Evolutionary conservation across 2,888 invertebrate species (phyloP).

Genomic region (Pristionchus japonicus): DNA sequence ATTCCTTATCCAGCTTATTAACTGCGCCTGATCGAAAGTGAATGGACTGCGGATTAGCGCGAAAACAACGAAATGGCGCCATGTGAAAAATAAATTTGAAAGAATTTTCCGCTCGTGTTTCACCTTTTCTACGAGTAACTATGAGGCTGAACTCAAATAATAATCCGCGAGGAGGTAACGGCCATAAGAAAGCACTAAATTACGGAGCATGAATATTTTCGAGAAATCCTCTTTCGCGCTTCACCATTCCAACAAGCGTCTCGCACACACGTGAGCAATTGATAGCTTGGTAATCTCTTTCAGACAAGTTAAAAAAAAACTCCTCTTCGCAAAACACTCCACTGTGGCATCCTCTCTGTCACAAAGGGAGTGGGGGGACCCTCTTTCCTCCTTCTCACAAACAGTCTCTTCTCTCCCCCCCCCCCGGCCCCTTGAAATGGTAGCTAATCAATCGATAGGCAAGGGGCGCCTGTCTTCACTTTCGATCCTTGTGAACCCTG

Average conservation of each 20-base stretch:
- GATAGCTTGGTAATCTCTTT: not conserved
- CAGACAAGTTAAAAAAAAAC: not conserved
- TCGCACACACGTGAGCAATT: not conserved
- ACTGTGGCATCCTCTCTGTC: not conserved
- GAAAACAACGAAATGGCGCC: not conserved
- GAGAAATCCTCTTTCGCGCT: not conserved
- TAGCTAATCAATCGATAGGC: not conserved
- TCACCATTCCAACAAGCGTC: not conserved
- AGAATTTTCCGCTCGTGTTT: too few species aligned
- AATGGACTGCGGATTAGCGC: not conserved
- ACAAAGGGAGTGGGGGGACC: not conserved
- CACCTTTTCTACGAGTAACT: too few species aligned
- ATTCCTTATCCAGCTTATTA: conserved; percentile 38
- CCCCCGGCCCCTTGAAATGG: conserved; percentile 2
- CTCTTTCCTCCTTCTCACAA: not conserved
- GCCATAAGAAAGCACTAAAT: too few species aligned
- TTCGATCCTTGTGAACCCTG: too few species aligned
- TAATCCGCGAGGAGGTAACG: not conserved
- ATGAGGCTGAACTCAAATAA: not conserved
- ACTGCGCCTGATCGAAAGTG: not conserved
- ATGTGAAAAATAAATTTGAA: not conserved
- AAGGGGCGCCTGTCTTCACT: not conserved
- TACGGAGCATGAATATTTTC: too few species aligned
- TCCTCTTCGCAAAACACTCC: not conserved
- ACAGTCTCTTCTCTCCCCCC: conserved; percentile 6